Base-by-base conservation (phyloP, 2,797 vertebrate species). In the Phataginus tricuspis region DNA sequence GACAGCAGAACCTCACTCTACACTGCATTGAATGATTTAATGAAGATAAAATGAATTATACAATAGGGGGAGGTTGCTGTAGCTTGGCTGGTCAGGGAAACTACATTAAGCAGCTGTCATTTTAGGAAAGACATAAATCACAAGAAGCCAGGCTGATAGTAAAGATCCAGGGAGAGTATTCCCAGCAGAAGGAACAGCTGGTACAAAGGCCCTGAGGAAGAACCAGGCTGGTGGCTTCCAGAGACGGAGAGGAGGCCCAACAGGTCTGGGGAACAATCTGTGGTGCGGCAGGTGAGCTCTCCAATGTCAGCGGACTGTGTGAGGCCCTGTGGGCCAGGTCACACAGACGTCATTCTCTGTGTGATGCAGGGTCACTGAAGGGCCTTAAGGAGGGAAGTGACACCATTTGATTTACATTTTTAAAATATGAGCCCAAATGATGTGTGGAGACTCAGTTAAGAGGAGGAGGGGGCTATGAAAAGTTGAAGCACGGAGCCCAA, bases 121-220 rank as follows among this genome's bases (percentile, higher is more conserved):
- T 74, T 88, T 29, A 79, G 75, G 42, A 49, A 39, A 87, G 77
- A 72, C 19, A 51, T 37, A 87, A 84, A 82, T 49, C 82, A 55
- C 31, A 27, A 45, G 25, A 2, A 78, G 45, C 34, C n/a, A 31
- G 29, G 31, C 39, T 16, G 23, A 27, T n/a, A 68, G 13, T 23
- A 12, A 55, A 71, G 4, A 51, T 51, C 69, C 19, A 15, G 27
- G 51, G n/a, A 72, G 59, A 25, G 53, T 4, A 13, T 3, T 55
- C 69, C 57, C 59, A 27, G 34, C 42, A 57, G 31, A 63, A 95
- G 77, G 66, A 84, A 85, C 4, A 42, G 63, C 23, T 29, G 31
- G 83, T 29, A 34, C 59, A 37, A 77, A 94, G 25, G 69, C 37
- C 79, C 71, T 16, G n/a, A 75, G 64, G 21, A 64, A 94, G 82